Conservation (phyloP, 2,888 invertebrate species). For the Anaspis maculata region DNA sequence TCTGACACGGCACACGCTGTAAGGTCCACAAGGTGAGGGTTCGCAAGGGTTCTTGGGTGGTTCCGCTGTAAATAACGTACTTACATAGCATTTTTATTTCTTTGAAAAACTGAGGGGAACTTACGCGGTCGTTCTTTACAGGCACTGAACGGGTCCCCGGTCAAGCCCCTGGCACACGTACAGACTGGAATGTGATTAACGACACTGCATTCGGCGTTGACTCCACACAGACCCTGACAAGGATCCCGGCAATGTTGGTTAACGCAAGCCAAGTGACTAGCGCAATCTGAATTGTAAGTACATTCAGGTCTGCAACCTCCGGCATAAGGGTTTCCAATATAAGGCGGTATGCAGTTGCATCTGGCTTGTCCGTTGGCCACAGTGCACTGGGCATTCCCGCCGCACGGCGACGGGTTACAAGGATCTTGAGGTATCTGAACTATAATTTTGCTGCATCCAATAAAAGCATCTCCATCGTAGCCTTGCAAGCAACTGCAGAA, state of each 20-base stretch:
- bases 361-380: constrained; percentile 59
- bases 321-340: constrained; percentile 78
- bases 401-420: constrained; percentile 75
- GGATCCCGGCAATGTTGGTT: constrained; percentile 81
- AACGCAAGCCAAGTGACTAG: constrained; percentile 67
- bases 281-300: constrained; percentile 71
- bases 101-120: not conserved
- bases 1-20: constrained; percentile 49
- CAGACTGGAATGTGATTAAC: constrained; percentile 78
- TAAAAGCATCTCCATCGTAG: constrained; percentile 76
- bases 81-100: not conserved
- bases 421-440: constrained; percentile 44
- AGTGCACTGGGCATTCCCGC: constrained; percentile 73
- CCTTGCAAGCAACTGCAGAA: constrained; percentile 71
- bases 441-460: constrained; percentile 60
- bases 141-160: constrained; percentile 76
- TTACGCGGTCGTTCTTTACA: constrained; percentile 63
- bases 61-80: constrained; percentile 25
- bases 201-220: constrained; percentile 74
- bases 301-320: constrained; percentile 84
- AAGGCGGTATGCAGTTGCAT: constrained; percentile 82
- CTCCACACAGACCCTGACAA: constrained; percentile 75
- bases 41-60: constrained; percentile 47
- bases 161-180: constrained; percentile 64
- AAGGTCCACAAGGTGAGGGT: constrained; percentile 54